Base-by-base conservation (phyloP, 2,113 vertebrate species). In the Cyprinodon brontotheroides region DNA sequence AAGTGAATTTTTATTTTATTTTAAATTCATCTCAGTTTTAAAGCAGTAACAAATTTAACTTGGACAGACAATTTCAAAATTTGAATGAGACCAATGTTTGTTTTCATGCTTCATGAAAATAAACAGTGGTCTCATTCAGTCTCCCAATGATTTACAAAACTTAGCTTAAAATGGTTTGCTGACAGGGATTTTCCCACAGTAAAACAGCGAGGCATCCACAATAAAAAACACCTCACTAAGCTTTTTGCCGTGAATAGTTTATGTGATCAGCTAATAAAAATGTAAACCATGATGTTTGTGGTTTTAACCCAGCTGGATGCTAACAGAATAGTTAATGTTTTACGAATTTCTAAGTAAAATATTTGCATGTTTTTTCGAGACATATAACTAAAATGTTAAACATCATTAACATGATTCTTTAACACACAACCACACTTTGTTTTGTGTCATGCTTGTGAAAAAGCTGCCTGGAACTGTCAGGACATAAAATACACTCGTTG, bases 151-250 rank as follows among this genome's bases (percentile, higher is more conserved):
- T 61, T 64, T 39, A 45, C 15, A 37, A 37, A 67, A 39, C 15
- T 61, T 14, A 61, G 20, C 15, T 61, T 66, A 53, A 75, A 20
- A 62, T 41, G n/a, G 15, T 64, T 13, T 29, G n/a, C 7, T 41
- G 50, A 15, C 57, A 74, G 61, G 45, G 50, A 65, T 20, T 74
- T 50, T 57, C 77, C 60, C 59, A 67, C 57, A 72, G 61, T 72
- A 68, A 67, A 73, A 72, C 41, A 38, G 36, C 13, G 15, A 11
- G 9, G 57, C 40, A 53, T 73, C 61, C 12, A 59, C 45, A 41
- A 69, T 59, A 69, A 68, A 74, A 29, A 40, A 45, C 7, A 8
- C 72, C 41, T 68, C 14, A 40, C 61, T 61, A 39, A 61, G 39
- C 14, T 70, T 66, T 65, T 53, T 29, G 39, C 43, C 61, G 29